Base-by-base conservation (phyloP, 1,140 invertebrate species). In the Cylas formicarius region DNA sequence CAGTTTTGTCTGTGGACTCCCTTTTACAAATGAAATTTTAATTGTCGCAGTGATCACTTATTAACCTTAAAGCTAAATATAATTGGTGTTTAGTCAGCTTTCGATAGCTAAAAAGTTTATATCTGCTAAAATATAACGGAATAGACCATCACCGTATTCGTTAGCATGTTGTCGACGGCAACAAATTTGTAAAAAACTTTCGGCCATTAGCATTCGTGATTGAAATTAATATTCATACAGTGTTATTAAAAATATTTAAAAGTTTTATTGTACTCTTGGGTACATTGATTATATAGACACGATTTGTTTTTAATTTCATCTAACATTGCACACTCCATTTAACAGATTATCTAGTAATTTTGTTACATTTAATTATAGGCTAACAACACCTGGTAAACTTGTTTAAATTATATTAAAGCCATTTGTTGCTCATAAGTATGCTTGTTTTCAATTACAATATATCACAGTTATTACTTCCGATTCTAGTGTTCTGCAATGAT, bases 401-500 rank as follows among this genome's bases (percentile, higher is more conserved):
- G n/a, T n/a, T n/a, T n/a, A n/a, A n/a, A n/a, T n/a, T n/a, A n/a
- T n/a, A n/a, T n/a, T n/a, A n/a, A n/a, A n/a, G n/a, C n/a, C n/a
- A n/a, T n/a, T n/a, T n/a, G n/a, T n/a, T n/a, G n/a, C n/a, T n/a
- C n/a, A n/a, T n/a, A n/a, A n/a, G n/a, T n/a, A n/a, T n/a, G n/a
- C n/a, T n/a, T n/a, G n/a, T n/a, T n/a, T n/a, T n/a, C 29, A 5
- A 5, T 31, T 31, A 31, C 29, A 11, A 31, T 31, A 31, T 31
- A 31, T 31, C 29, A 31, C 29, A 31, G 29, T 31, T 31, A 31
- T 13, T 26, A 26, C n/a, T n/a, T n/a, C n/a, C n/a, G n/a, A 26
- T 8, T 8, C 8, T 31, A 31, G 13, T 31, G 29, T 31, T 31
- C 29, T 31, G 29, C 29, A 31, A 31, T 5, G 29, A 11, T 13